phyloP scores from a whole-genome alignment of 2,888 invertebrate species.

The Hydrotaea cyrtoneurina region DNA sequence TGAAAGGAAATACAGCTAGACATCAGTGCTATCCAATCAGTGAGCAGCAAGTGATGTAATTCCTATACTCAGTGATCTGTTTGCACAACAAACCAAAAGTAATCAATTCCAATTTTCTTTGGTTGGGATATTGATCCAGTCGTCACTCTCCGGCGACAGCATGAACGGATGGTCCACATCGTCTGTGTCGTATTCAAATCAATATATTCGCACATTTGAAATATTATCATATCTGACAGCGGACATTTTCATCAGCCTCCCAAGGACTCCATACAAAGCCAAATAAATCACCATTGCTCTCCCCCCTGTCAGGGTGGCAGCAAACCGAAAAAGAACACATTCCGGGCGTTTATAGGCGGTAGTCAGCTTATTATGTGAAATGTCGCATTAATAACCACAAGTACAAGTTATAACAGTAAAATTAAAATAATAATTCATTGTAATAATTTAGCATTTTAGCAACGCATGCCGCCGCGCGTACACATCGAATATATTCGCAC shows the following conservation, averaged over 20 bases:
- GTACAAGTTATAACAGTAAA: slow-evolving; percentile 71
- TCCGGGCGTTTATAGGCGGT: not conserved
- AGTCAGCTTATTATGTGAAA: slow-evolving; percentile 46
- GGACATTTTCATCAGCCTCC: not conserved
- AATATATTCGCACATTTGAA: not conserved
- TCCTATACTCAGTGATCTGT: too few relatives aligned
- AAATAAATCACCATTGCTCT: slow-evolving; percentile 17
- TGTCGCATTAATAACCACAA: slow-evolving; percentile 77
- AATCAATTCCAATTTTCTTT: too few relatives aligned
- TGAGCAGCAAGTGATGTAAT: too few relatives aligned
- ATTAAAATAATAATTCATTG: slow-evolving; percentile 78
- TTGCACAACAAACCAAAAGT: too few relatives aligned
- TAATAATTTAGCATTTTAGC: slow-evolving; percentile 77
- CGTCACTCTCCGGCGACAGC: too few relatives aligned
- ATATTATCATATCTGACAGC: slow-evolving; percentile 17
- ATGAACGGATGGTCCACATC: too few relatives aligned
- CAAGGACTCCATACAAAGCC: not conserved
- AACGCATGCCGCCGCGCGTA: slow-evolving; percentile 61
- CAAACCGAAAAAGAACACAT: not conserved
- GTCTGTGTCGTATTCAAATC: too few relatives aligned
- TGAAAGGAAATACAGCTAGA: too few relatives aligned
- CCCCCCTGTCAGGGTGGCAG: too few relatives aligned
- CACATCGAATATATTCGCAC: slow-evolving; percentile 41
- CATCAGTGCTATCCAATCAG: too few relatives aligned
- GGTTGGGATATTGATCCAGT: too few relatives aligned